These are phyloP conservation scores for Umimayanthus kanabou DNA, from an alignment of 92 coral and sea anemone genomes.

Conservation along the genomic window DNA sequence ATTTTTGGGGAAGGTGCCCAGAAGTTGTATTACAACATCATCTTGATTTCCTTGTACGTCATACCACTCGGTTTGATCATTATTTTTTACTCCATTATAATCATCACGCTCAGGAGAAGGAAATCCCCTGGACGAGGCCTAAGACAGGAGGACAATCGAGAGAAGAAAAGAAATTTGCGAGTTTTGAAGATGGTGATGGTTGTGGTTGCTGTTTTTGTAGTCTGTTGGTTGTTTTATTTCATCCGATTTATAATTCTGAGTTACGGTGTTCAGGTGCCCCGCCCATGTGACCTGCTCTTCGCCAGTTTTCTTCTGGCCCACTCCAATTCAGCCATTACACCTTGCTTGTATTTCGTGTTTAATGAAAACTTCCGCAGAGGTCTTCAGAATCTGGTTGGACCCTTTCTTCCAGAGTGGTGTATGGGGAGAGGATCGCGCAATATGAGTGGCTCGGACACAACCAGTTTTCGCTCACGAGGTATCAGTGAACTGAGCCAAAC, in stretches of 20 bases:
- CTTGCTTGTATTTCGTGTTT: conserved; percentile 38
- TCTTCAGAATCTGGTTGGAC: conserved; percentile 5
- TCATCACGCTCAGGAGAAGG: conserved; percentile 16
- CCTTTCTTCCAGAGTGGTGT: conserved; percentile 1
- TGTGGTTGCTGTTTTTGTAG: conserved; percentile 28
- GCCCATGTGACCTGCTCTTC: conserved; percentile 27
- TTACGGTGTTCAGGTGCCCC: conserved; percentile 6
- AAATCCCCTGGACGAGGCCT: conserved; percentile 33
- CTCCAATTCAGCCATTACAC: conserved; percentile 36
- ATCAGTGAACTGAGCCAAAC: background rate
- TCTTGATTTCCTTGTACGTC: conserved; percentile 26
- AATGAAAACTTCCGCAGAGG: conserved; percentile 37
- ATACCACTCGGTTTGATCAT: conserved; percentile 28
- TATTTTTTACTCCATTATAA: conserved; percentile 15
- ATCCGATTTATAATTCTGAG: conserved; percentile 21
- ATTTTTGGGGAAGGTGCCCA: conserved; percentile 26
- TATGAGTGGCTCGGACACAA: background rate
- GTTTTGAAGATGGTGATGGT: conserved; percentile 40
- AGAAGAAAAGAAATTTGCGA: conserved; percentile 26
- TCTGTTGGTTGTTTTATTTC: conserved; percentile 38
- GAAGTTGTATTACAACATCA: conserved; percentile 29
- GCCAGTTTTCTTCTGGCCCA: conserved; percentile 32
- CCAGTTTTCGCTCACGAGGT: background rate
- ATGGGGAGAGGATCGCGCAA: background rate
- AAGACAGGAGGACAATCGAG: conserved; percentile 9